These are phyloP conservation scores for Nothura maculosa DNA, from an alignment of 2,797 vertebrate genomes.

Conservation along the genomic window DNA sequence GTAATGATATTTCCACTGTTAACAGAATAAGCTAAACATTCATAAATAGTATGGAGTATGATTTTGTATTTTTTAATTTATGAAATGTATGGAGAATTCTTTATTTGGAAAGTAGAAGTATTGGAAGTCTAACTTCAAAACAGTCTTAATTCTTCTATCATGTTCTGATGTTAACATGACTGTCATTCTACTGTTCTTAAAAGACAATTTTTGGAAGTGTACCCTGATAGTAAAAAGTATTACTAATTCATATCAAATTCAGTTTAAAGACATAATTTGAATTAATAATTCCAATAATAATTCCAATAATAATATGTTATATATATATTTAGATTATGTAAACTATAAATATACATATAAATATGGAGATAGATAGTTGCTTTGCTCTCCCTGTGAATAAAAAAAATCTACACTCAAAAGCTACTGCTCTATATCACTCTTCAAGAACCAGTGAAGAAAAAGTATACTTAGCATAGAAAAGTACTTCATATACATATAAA, in stretches of 20 bases:
- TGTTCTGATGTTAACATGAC: background rate
- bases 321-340: background rate
- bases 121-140: background rate
- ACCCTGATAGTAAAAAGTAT: background rate
- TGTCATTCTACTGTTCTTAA: background rate
- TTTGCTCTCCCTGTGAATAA: background rate
- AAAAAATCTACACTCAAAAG: background rate
- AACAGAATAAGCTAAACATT: background rate
- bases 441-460: background rate
- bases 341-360: fast-evolving
- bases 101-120: background rate
- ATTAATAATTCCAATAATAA: background rate
- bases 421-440: background rate
- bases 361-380: background rate
- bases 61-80: background rate
- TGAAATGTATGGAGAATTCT: background rate
- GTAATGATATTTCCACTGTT: background rate
- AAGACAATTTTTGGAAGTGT: background rate
- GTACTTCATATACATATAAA: background rate
- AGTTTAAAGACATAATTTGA: background rate
- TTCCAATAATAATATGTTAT: background rate
- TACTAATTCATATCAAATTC: background rate
- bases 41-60: background rate
- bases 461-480: background rate
- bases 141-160: background rate